Base-by-base conservation (phyloP, 2,888 invertebrate genomes). In the Camponotus fellah region DNA sequence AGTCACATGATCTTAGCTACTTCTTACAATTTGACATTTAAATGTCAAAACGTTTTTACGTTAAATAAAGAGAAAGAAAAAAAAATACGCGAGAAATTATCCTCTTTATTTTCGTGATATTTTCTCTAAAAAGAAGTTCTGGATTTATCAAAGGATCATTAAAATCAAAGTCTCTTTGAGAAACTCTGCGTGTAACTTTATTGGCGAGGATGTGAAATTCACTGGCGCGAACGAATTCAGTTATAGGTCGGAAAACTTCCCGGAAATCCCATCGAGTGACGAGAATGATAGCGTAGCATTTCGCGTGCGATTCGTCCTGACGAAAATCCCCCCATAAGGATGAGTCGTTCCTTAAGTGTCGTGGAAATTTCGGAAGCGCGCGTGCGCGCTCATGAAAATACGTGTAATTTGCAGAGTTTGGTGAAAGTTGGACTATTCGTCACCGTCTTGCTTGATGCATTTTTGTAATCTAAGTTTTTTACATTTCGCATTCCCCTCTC, bases 401-500 rank as follows among this genome's bases (percentile, higher is more conserved):
- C 79, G 69, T 79, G 43, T 79, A 79, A 79, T 79, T 79, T 69
- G 58, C 79, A 69, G 79, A n/a, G 34, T 60, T 60, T 40, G 79
- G 34, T 53, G 32, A 79, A 79, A 79, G 79, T 79, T 79, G 21
- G 60, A 60, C 79, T 69, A 79, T 79, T 79, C 60, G 58, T 79
- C 79, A 79, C 71, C 79, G 60, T 71, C 71, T 34, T 21, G 71
- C 71, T 79, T 79, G 79, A 79, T 79, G 79, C 60, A 79, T 79
- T 79, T 79, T 79, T 79, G 79, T 71, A 79, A 79, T 79, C 71
- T 79, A 79, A 79, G 58, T 79, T 79, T 71, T 79, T 79, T 79
- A 69, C 43, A 68, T 68, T 43, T 21, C 58, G 34, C 69, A n/a
- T 69, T 4, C 43, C 43, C n/a, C 14, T 46, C 14, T 6, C 17